phyloP scores from a whole-genome alignment of 2,888 invertebrate species.

The Leistus spinibarbis region DNA sequence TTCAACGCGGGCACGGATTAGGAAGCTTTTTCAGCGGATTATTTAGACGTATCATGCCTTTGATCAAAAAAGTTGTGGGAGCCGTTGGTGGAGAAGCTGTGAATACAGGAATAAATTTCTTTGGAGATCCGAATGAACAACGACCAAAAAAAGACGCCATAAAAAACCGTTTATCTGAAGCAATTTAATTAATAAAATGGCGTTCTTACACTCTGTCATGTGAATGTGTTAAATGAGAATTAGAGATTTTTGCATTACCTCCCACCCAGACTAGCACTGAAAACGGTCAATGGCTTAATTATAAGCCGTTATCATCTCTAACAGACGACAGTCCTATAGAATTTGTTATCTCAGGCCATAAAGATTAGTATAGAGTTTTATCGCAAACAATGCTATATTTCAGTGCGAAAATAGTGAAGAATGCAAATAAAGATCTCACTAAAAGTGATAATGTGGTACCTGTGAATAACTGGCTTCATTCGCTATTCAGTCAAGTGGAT shows the following conservation, averaged over 20 bases:
- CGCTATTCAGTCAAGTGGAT: too few species aligned
- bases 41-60: slow-evolving; percentile 18
- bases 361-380: slow-evolving; percentile 46
- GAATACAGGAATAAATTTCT: too few species aligned
- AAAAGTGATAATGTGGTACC: too few species aligned
- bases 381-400: slow-evolving; percentile 45
- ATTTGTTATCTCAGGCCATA: slow-evolving; percentile 43
- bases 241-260: slow-evolving; percentile 45
- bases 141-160: too few species aligned
- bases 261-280: slow-evolving; percentile 45
- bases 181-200: too few species aligned
- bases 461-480: too few species aligned
- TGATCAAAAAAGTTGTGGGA: slow-evolving; percentile 21
- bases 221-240: slow-evolving; percentile 43
- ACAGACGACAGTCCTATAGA: too few species aligned
- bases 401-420: too few species aligned
- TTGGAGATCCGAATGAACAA: too few species aligned
- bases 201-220: slow-evolving; percentile 35
- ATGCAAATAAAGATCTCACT: too few species aligned
- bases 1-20: slow-evolving; percentile 22
- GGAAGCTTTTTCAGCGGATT: slow-evolving; percentile 13
- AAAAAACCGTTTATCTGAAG: background rate
- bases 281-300: slow-evolving; percentile 36
- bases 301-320: too few species aligned
- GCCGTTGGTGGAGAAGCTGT: slow-evolving; percentile 30